These are phyloP conservation scores for Ditylenchus weischeri DNA, from an alignment of 2,888 invertebrate species.

Conservation along the genomic window DNA sequence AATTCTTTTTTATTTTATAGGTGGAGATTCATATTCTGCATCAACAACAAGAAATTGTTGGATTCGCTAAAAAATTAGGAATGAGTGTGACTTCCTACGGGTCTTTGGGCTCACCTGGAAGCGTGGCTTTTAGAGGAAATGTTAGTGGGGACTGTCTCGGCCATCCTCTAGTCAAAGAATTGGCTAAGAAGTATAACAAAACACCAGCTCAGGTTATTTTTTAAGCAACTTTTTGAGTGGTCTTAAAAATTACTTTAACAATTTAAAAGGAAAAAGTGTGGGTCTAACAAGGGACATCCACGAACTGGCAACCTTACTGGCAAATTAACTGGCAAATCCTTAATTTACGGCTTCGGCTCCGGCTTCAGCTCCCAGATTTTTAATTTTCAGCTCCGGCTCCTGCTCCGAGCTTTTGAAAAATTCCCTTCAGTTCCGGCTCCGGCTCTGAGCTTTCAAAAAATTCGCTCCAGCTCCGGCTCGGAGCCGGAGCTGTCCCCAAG, in stretches of 20 bases:
- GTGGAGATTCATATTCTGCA: constrained; percentile 77
- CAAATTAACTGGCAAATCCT: too few species aligned
- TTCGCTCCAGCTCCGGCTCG: too few species aligned
- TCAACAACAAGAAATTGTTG: constrained; percentile 65
- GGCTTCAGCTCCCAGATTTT: too few species aligned
- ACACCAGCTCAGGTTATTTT: constrained; percentile 38
- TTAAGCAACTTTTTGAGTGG: not conserved
- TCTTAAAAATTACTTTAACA: not conserved
- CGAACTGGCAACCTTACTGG: too few species aligned
- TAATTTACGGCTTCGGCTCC: too few species aligned
- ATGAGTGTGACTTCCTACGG: constrained; percentile 63
- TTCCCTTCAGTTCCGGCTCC: too few species aligned
- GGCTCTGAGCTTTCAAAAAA: too few species aligned
- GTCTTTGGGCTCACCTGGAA: constrained; percentile 59
- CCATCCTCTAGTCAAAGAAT: constrained; percentile 32
- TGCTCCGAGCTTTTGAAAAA: too few species aligned
- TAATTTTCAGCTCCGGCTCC: too few species aligned
- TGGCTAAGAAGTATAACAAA: constrained; percentile 44
- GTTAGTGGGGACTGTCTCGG: constrained; percentile 27
- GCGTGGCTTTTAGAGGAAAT: not conserved
- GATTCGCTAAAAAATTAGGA: constrained; percentile 65
- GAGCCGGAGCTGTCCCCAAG: too few species aligned
- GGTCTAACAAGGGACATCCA: too few species aligned
- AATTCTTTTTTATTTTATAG: constrained; percentile 53
- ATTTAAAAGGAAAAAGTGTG: too few species aligned